Percentiles rank a stretch among this genome's conserved stretches.
phyloP scores from a whole-genome alignment of 2,888 invertebrate species.

The Cynaeus angustus region DNA sequence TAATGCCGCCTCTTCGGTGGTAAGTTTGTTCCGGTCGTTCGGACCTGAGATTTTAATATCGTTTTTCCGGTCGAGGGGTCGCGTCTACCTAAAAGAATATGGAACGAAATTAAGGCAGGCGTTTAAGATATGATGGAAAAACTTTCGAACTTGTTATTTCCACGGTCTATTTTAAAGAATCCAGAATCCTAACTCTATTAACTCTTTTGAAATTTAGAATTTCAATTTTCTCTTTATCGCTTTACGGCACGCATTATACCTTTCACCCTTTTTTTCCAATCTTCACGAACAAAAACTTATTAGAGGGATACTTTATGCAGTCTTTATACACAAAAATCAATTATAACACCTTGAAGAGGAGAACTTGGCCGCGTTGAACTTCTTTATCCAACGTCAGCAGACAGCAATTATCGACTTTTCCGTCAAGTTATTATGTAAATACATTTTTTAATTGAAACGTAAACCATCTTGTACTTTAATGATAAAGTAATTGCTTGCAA shows the following conservation, averaged over 20 bases:
- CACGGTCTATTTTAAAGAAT: slow-evolving; percentile 61
- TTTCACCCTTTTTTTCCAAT: slow-evolving; percentile 59
- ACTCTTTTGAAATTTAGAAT: slow-evolving; percentile 69
- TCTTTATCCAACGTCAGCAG: slow-evolving; percentile 3
- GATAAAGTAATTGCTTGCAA: slow-evolving; percentile 27
- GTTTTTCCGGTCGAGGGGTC: slow-evolving; percentile 59
- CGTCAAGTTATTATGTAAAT: slow-evolving; percentile 40
- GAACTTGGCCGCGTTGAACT: slow-evolving; percentile 5
- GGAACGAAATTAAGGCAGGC: slow-evolving; percentile 61
- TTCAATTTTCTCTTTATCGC: slow-evolving; percentile 70
- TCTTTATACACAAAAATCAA: slow-evolving; percentile 54
- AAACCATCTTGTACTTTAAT: slow-evolving; percentile 10
- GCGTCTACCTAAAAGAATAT: slow-evolving; percentile 58
- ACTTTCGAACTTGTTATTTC: slow-evolving; percentile 64
- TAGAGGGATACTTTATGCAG: slow-evolving; percentile 53
- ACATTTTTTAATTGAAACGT: slow-evolving; percentile 42
- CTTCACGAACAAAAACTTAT: slow-evolving; percentile 54
- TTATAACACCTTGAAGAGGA: slow-evolving; percentile 42
- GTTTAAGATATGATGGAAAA: slow-evolving; percentile 65
- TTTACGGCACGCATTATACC: slow-evolving; percentile 67
- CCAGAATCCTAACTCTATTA: slow-evolving; percentile 64
- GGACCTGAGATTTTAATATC: slow-evolving; percentile 51
- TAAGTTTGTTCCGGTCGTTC: slow-evolving; percentile 34
- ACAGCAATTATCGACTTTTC: slow-evolving; percentile 36
- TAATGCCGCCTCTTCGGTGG: slow-evolving; percentile 49